phyloP scores from a whole-genome alignment of 2,888 invertebrate species.

The Apantesis nais region DNA sequence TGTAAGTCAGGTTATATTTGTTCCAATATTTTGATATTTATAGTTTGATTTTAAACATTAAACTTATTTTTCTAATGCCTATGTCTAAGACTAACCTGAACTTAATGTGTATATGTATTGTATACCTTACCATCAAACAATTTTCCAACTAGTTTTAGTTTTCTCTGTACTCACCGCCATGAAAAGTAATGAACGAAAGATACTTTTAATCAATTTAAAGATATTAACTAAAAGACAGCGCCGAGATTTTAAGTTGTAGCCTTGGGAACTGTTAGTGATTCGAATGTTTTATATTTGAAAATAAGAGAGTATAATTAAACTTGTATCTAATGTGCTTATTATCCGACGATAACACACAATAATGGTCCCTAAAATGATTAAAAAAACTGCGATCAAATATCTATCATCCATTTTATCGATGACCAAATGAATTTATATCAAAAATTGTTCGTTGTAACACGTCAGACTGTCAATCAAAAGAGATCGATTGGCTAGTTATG shows the following conservation, averaged over 20 bases:
- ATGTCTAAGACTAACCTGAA: no score
- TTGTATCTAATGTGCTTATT: neutral
- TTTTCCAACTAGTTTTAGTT: neutral
- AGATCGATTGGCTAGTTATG: conserved; percentile 67
- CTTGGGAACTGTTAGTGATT: neutral
- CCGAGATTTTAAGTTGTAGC: neutral
- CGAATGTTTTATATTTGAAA: neutral
- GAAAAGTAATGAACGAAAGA: conserved; percentile 1
- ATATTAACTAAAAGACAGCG: neutral
- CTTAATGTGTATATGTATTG: no score
- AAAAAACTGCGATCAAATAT: neutral
- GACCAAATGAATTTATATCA: neutral
- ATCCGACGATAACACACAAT: neutral
- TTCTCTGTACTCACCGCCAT: neutral
- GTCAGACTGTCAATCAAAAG: conserved; percentile 64
- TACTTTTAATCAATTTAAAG: neutral
- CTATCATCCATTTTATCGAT: neutral
- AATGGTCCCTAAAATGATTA: neutral
- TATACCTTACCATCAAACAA: neutral
- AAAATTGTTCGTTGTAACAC: conserved; percentile 47
- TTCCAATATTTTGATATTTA: no score
- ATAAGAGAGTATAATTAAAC: neutral
- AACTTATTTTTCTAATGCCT: neutral
- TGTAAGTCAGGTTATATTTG: no score
- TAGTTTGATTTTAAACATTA: no score